phyloP scores from a whole-genome alignment of 2,888 invertebrate species.

The Adelphocoris suturalis region DNA sequence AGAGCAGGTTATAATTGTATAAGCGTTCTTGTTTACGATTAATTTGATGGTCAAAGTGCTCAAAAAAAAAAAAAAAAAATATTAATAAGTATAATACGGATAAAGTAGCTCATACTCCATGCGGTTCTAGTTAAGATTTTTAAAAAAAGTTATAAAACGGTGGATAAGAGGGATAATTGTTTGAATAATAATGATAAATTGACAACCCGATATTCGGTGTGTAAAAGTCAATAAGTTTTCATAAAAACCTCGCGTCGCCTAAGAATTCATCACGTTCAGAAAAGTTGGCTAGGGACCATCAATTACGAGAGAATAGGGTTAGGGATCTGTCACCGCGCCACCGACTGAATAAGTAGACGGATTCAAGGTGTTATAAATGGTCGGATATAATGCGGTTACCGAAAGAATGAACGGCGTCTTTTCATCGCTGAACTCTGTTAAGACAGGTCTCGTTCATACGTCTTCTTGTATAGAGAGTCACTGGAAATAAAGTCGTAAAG shows the following conservation, averaged over 20 bases:
- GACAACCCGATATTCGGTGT: background rate
- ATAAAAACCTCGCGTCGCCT: background rate
- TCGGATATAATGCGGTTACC: conserved; percentile 12
- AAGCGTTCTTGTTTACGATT: too few relatives aligned
- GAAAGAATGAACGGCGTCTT: conserved; percentile 15
- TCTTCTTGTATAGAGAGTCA: background rate
- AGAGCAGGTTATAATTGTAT: too few relatives aligned
- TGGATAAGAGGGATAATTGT: background rate
- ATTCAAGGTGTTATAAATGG: conserved; percentile 39
- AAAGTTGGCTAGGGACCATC: background rate
- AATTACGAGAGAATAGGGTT: conserved; percentile 28
- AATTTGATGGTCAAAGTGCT: too few relatives aligned
- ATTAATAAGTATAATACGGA: too few relatives aligned
- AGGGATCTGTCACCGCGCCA: background rate
- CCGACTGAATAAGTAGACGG: conserved; percentile 28
- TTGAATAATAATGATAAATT: background rate
- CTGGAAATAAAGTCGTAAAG: too few relatives aligned
- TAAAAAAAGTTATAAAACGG: too few relatives aligned
- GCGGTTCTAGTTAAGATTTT: too few relatives aligned
- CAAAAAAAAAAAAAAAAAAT: too few relatives aligned
- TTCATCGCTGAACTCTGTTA: background rate
- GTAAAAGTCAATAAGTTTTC: conserved; percentile 9
- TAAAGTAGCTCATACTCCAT: too few relatives aligned
- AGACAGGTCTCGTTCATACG: background rate
- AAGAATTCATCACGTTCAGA: background rate